Conservation (phyloP, 2,888 invertebrate species). For the Pedicia rivosa region DNA sequence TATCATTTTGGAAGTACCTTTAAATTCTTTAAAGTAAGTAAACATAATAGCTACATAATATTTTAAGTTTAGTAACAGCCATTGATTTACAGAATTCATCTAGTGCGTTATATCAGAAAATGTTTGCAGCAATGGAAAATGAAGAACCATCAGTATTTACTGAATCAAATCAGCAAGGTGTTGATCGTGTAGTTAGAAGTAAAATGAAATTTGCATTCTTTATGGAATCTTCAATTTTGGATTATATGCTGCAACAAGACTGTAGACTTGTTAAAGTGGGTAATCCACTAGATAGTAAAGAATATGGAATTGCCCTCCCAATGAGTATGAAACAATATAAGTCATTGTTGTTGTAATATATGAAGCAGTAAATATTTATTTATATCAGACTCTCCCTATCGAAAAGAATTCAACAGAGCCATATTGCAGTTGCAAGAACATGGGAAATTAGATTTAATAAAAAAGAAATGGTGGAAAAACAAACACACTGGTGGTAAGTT, state of each 20-base stretch:
- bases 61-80: no score
- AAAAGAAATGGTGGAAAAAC: constrained; percentile 87
- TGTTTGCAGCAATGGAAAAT: constrained; percentile 86
- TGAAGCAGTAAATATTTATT: constrained; percentile 3
- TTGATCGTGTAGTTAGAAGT: constrained; percentile 65
- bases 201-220: constrained; percentile 80
- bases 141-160: constrained; percentile 71
- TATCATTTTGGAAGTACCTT: constrained; percentile 75
- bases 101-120: constrained; percentile 73
- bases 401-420: constrained; percentile 70
- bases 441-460: constrained; percentile 62
- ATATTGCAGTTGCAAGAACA: constrained; percentile 83
- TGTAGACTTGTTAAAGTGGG: constrained; percentile 77
- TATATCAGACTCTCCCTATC: constrained; percentile 51
- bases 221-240: constrained; percentile 91
- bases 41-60: no score
- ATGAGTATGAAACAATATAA: constrained; percentile 52
- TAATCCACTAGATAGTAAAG: constrained; percentile 71
- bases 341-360: constrained; percentile 2
- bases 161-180: constrained; percentile 68
- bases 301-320: constrained; percentile 87
- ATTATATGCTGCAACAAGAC: constrained; percentile 74
- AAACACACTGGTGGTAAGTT: constrained; percentile 41
- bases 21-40: constrained; percentile 82
- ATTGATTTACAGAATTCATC: constrained; percentile 86